phyloP scores from a whole-genome alignment of 1,140 invertebrate species.

The Panulirus ornatus region DNA sequence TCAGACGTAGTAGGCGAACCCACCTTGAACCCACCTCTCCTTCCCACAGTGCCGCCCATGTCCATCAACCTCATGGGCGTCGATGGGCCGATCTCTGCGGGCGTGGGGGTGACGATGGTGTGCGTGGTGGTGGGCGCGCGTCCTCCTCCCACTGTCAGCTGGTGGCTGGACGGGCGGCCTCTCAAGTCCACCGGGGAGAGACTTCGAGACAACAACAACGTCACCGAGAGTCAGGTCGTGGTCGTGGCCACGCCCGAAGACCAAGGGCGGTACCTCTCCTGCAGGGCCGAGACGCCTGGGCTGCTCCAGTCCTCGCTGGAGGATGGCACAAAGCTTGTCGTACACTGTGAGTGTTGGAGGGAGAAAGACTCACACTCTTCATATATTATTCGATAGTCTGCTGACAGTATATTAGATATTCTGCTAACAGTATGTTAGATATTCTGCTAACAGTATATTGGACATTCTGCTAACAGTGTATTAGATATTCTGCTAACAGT shows the following conservation, averaged over 20 bases:
- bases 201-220: constrained; percentile 85
- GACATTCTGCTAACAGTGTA: not conserved
- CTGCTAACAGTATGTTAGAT: not conserved
- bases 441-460: not conserved
- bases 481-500: not conserved
- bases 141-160: constrained; percentile 87
- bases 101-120: constrained; percentile 85
- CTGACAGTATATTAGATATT: not conserved
- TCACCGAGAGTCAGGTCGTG: constrained; percentile 89
- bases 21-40: too few species aligned
- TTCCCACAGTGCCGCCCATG: constrained; percentile 71
- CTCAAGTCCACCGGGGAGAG: constrained; percentile 56
- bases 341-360: constrained; percentile 87
- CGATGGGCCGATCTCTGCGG: constrained; percentile 86
- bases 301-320: constrained; percentile 87
- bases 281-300: constrained; percentile 86
- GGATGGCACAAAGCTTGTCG: constrained; percentile 90
- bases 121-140: constrained; percentile 88
- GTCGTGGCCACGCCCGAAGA: constrained; percentile 91
- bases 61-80: constrained; percentile 66
- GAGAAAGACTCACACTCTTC: not conserved
- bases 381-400: not conserved
- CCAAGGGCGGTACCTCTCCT: constrained; percentile 89
- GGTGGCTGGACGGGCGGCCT: constrained; percentile 85
- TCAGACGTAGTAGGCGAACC: too few species aligned